A percentile compares a stretch with the other conserved stretches of the same genome.
These are phyloP conservation scores for Euura saliciscinereae DNA, from an alignment of 1,140 invertebrate species.

Conservation along the genomic window DNA sequence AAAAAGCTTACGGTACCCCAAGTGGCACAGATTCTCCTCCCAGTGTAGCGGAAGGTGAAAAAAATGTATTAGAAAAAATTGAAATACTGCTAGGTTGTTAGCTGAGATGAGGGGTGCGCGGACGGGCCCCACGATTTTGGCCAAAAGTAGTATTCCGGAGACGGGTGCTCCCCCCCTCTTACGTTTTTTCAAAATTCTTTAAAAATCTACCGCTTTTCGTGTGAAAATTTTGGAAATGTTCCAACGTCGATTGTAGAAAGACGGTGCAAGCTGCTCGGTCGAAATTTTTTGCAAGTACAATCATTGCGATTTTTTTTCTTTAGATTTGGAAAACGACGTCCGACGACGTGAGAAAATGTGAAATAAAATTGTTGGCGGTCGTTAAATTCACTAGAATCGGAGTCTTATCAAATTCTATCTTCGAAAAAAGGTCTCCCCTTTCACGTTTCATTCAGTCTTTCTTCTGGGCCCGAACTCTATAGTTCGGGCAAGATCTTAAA, in stretches of 20 bases:
- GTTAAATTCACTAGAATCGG: not conserved
- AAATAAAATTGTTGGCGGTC: not conserved
- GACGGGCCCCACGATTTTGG: not conserved
- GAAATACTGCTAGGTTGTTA: slow-evolving; percentile 45
- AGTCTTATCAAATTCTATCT: slow-evolving; percentile 11
- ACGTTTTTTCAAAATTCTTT: not conserved
- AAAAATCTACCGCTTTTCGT: not conserved
- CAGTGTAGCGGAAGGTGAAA: slow-evolving; percentile 35
- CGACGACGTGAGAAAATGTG: not conserved
- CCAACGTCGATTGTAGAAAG: not conserved
- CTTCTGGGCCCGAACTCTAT: not conserved
- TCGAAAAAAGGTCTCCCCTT: slow-evolving; percentile 9
- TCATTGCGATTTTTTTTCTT: too few relatives aligned
- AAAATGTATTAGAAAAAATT: slow-evolving; percentile 37
- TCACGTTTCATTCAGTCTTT: slow-evolving; percentile 10
- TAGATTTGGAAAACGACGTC: too few relatives aligned
- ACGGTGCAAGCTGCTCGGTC: not conserved
- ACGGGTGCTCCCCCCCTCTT: not conserved
- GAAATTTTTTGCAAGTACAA: too few relatives aligned
- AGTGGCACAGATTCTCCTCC: slow-evolving; percentile 55
- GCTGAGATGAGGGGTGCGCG: slow-evolving; percentile 17
- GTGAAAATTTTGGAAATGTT: not conserved
- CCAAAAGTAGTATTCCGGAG: not conserved
- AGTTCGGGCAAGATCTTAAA: slow-evolving; percentile 11
- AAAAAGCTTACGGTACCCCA: slow-evolving; percentile 52